These are phyloP conservation scores for Prosapia bicincta DNA, from an alignment of 2,888 invertebrate species.

Conservation along the genomic window DNA sequence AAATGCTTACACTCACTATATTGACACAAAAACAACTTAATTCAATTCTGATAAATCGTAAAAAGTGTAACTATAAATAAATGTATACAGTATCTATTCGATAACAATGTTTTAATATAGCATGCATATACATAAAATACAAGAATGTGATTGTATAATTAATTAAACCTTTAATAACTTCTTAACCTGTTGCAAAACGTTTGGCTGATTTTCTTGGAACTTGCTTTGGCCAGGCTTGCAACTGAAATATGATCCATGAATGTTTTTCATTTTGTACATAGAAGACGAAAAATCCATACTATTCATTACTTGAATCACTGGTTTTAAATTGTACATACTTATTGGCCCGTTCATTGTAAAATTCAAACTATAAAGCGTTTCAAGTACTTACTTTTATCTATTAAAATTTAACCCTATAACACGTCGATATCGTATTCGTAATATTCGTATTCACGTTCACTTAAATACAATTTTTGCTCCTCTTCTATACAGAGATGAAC, in stretches of 20 bases:
- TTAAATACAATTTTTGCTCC: no score
- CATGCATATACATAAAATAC: background rate
- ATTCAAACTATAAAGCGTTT: no score
- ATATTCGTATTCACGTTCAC: background rate
- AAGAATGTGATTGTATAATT: background rate
- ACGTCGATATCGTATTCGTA: no score
- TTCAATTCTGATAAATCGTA: no score
- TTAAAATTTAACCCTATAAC: background rate
- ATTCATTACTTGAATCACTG: background rate
- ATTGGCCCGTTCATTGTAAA: background rate
- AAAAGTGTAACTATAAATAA: no score
- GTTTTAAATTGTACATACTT: background rate
- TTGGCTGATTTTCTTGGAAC: background rate
- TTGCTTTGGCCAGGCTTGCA: background rate
- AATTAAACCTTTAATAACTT: conserved; percentile 23
- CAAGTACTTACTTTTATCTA: no score
- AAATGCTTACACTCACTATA: no score
- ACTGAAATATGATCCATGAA: background rate
- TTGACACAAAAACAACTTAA: no score
- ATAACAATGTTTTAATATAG: background rate
- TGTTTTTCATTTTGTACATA: background rate
- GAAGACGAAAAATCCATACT: background rate
- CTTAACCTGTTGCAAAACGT: conserved; percentile 27
- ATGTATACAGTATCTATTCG: no score
- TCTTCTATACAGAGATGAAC: no score